Evolutionary conservation across 2,113 vertebrate genomes (phyloP).

Genomic region (Arothron firmamentum): DNA sequence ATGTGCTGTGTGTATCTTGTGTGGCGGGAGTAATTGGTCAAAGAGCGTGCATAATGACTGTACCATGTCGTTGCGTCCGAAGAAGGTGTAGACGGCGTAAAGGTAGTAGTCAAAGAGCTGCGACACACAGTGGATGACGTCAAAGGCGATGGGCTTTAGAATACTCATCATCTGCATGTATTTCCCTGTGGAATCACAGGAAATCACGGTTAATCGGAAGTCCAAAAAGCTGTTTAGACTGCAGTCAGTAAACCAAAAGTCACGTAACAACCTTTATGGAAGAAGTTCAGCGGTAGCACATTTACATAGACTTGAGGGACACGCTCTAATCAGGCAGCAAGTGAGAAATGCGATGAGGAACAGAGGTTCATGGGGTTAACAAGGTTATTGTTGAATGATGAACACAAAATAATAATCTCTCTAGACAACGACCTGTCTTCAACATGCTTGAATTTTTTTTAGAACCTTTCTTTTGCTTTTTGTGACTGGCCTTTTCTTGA

Average conservation of each 20-base stretch:
- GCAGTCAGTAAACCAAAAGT: slow-evolving; percentile 29
- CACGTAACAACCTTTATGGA: slow-evolving; percentile 19
- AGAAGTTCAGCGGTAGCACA: slow-evolving; percentile 11
- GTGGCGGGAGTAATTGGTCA: too few species aligned
- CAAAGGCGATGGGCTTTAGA: slow-evolving; percentile 95
- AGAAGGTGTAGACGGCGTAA: slow-evolving; percentile 95
- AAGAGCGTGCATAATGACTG: slow-evolving; percentile 12
- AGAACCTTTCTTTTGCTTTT: slow-evolving; percentile 15
- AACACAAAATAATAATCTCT: slow-evolving; percentile 30
- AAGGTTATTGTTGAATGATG: slow-evolving; percentile 50
- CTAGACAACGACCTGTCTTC: slow-evolving; percentile 23
- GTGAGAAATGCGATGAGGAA: slow-evolving; percentile 48
- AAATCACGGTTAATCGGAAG: slow-evolving; percentile 17
- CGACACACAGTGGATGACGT: slow-evolving; percentile 98
- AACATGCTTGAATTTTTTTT: slow-evolving; percentile 35
- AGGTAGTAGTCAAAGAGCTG: slow-evolving; percentile 99
- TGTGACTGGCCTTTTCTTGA: slow-evolving; percentile 5
- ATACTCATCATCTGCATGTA: slow-evolving; percentile 99
- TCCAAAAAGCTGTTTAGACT: slow-evolving; percentile 1
- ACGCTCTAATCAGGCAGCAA: slow-evolving; percentile 48
- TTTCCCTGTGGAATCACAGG: slow-evolving; percentile 78
- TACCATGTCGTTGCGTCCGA: slow-evolving; percentile 96
- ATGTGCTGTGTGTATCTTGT: neutral
- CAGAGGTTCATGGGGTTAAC: slow-evolving; percentile 32
- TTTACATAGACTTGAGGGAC: slow-evolving; percentile 48